Base-by-base conservation (phyloP, 2,797 vertebrate species). In the Onychomys leucogaster region DNA sequence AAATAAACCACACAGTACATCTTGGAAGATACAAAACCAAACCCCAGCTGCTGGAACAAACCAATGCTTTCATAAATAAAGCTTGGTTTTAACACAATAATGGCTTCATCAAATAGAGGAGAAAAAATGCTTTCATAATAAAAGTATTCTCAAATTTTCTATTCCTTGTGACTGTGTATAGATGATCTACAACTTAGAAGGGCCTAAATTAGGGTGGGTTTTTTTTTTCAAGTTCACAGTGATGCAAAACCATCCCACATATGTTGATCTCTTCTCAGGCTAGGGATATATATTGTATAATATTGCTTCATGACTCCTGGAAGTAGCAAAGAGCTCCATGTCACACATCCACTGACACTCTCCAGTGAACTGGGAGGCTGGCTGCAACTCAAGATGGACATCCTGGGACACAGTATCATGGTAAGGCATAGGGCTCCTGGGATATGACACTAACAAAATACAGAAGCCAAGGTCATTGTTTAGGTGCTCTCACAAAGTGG, bases 401-500 rank as follows among this genome's bases (percentile, higher is more conserved):
- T 61, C 10, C 41, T 27, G 16, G 11, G 4, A 76, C 71, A 73
- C 23, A 17, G 37, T 8, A 16, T 43, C 52, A 37, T 17, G 43
- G 14, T 17, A 37, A 81, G 7, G 32, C 55, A 34, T 21, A 27
- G 4, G 37, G 8, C 25, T 71, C 23, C 32, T 37, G 6, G 19
- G 77, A 78, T 7, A 27, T 55, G 84, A 41, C 43, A 76, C 19
- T 55, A 77, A 86, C 37, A 78, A 32, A 34, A 6, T 14, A 5
- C 52, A 95, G 52, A 89, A 14, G 91, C 29, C 46, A 76, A 29
- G 57, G 37, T 61, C 59, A 90, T 32, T 65, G 5, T 12, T 89
- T 91, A 14, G 23, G 59, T 94, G 97, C 75, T 95, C 11, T 94
- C 46, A 75, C n/a, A 87, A 90, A 8, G 63, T 83, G 29, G 46